Conservation (phyloP, 2,797 vertebrate species). For the Dermochelys coriacea region DNA sequence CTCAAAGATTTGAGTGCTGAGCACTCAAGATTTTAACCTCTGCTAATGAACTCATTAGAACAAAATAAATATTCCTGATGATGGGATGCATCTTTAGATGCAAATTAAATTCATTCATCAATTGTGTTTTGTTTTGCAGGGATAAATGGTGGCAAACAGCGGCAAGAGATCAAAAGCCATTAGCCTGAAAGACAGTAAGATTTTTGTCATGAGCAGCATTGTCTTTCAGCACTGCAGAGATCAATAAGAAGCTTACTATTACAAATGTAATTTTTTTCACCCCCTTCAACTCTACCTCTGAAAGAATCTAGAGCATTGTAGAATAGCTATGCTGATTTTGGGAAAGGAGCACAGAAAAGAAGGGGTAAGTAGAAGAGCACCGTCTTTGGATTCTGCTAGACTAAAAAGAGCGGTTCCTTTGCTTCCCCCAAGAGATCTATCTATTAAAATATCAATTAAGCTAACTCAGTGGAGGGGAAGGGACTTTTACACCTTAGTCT, state of each 20-base stretch:
- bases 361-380: background rate
- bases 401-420: background rate
- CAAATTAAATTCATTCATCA: slow-evolving; percentile 19
- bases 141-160: background rate
- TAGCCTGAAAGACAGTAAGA: rapidly evolving
- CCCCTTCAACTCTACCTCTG: background rate
- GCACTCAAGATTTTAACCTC: background rate
- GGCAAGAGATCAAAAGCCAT: slow-evolving; percentile 5
- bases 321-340: background rate
- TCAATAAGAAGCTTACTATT: background rate
- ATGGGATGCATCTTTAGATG: background rate
- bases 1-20: background rate
- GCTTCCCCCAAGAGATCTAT: background rate
- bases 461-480: background rate
- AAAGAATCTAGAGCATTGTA: background rate
- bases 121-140: background rate
- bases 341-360: background rate
- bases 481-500: background rate
- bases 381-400: slow-evolving; percentile 14
- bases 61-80: background rate
- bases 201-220: background rate
- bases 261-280: slow-evolving; percentile 31
- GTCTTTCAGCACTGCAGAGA: slow-evolving; percentile 15
- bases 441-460: background rate
- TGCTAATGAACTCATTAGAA: background rate